phyloP scores from a whole-genome alignment of 64 coral and sea anemone genomes.

The Trachythela sp. region DNA sequence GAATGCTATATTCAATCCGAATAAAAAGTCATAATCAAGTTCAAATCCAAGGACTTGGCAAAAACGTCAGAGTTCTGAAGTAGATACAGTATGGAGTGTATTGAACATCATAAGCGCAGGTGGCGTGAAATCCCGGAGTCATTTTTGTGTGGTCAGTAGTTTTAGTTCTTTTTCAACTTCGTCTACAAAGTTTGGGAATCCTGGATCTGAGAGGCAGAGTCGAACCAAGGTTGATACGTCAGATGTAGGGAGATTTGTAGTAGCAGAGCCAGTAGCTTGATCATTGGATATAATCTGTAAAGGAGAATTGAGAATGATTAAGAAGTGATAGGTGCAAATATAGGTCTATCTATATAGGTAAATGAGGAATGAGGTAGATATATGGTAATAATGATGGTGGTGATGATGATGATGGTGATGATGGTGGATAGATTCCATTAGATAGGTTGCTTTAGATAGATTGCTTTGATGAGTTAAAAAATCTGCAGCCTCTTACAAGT shows the following conservation, averaged over 20 bases:
- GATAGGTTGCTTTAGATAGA: no score
- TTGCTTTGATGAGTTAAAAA: no score
- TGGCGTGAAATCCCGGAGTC: neutral
- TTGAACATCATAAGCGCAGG: neutral
- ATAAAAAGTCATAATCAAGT: no score
- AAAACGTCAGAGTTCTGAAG: neutral
- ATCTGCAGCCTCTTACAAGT: no score
- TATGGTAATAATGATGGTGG: no score
- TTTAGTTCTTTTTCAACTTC: conserved; percentile 70
- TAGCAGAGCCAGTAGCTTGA: neutral
- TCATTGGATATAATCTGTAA: neutral
- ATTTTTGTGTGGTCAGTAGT: conserved; percentile 34
- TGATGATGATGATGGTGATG: no score
- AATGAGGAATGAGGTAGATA: no score
- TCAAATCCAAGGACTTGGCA: no score
- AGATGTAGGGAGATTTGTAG: conserved; percentile 51
- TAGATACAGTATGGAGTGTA: neutral
- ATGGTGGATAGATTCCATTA: no score
- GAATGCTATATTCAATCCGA: no score
- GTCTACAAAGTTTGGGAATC: conserved; percentile 85
- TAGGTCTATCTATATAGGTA: no score
- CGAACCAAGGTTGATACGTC: conserved; percentile 55
- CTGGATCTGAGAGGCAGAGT: conserved; percentile 74
- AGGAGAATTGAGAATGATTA: neutral
- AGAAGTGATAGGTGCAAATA: neutral